A percentile compares a stretch with the other conserved stretches of the same genome.
phyloP scores from a whole-genome alignment of 2,888 invertebrate species.

The Melanargia galathea region DNA sequence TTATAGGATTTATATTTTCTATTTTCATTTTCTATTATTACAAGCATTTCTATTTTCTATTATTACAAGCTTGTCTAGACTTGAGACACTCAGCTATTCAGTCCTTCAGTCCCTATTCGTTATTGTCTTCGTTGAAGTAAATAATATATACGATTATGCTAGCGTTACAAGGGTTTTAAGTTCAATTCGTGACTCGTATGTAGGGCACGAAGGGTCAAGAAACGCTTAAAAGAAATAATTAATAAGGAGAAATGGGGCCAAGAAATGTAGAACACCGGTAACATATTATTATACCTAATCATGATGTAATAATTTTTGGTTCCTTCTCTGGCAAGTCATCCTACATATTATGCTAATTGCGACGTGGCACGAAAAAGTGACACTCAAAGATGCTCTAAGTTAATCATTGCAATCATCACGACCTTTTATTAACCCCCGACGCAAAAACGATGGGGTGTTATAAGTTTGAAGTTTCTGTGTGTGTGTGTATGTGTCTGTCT shows the following conservation, averaged over 20 bases:
- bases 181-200: conserved; percentile 14
- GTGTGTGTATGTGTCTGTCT: no score
- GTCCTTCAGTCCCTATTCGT: no score
- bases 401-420: no score
- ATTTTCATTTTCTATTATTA: not conserved
- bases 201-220: conserved; percentile 34
- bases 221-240: conserved; percentile 37
- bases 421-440: no score
- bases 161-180: not conserved
- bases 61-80: not conserved
- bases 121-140: not conserved
- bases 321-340: no score
- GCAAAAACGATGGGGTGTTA: no score
- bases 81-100: not conserved
- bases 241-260: conserved; percentile 27
- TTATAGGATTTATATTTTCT: no score
- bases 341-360: no score
- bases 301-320: conserved; percentile 2
- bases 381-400: no score
- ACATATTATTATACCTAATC: not conserved
- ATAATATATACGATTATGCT: not conserved
- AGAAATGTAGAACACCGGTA: conserved; percentile 26
- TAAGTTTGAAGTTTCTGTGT: no score
- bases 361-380: no score
- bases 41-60: not conserved